These are phyloP conservation scores for Hylaeus volcanicus DNA, from an alignment of 1,140 invertebrate species.

Conservation along the genomic window DNA sequence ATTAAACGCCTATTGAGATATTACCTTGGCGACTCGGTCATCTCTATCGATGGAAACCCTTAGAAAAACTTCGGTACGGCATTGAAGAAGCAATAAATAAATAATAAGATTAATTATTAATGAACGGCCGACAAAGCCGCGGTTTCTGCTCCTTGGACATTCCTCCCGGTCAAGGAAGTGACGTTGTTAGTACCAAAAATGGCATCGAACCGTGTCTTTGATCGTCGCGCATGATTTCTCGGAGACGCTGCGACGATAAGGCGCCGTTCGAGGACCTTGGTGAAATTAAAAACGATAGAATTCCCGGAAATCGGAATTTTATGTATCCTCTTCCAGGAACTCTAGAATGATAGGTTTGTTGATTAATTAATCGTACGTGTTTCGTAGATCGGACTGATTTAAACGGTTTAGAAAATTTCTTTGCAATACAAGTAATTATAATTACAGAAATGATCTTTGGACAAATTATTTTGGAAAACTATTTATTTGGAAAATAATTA, in stretches of 20 bases:
- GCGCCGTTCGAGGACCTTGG: not conserved
- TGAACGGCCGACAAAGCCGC: not conserved
- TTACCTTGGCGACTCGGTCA: not conserved
- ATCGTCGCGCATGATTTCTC: not conserved
- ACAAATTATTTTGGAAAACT: too few species aligned
- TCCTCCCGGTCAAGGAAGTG: not conserved
- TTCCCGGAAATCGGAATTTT: not conserved
- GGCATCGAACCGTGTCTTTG: not conserved
- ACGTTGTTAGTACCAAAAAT: not conserved
- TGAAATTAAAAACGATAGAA: not conserved
- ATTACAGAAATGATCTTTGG: too few species aligned
- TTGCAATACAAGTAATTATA: too few species aligned
- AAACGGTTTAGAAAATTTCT: too few species aligned
- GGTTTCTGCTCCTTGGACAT: not conserved
- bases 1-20: conserved; percentile 17
- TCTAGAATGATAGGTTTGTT: not conserved
- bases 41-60: not conserved
- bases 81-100: not conserved
- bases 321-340: not conserved
- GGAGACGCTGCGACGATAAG: not conserved
- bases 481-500: too few species aligned
- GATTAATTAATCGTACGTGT: not conserved
- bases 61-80: not conserved
- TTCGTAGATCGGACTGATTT: too few species aligned
- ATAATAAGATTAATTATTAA: not conserved